phyloP scores from a whole-genome alignment of 2,888 invertebrate genomes.

The Trichogramma dendrolimi region DNA sequence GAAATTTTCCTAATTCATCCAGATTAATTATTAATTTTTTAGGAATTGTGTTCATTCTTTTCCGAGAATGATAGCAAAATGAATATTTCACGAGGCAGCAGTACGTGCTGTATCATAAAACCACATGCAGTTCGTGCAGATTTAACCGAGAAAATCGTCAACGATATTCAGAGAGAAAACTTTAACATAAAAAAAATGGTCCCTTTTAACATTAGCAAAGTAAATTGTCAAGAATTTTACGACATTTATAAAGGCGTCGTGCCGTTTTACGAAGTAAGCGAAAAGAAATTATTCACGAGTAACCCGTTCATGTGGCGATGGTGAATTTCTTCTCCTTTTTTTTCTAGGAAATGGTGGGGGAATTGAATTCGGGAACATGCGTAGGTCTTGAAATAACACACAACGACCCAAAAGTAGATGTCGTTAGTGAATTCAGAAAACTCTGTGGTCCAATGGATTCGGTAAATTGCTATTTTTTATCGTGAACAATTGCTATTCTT shows the following conservation, averaged over 20 bases:
- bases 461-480: slow-evolving; percentile 55
- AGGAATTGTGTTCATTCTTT: too few species aligned
- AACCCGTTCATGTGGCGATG: slow-evolving; percentile 2
- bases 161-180: slow-evolving; percentile 69
- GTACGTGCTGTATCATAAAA: slow-evolving; percentile 80
- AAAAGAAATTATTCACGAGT: slow-evolving; percentile 3
- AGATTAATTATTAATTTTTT: too few species aligned
- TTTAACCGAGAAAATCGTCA: slow-evolving; percentile 64
- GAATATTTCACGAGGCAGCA: too few species aligned
- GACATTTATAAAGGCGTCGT: slow-evolving; percentile 90
- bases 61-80: too few species aligned
- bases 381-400: slow-evolving; percentile 79
- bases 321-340: slow-evolving; percentile 2
- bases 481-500: slow-evolving; percentile 1
- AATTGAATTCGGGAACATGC: slow-evolving; percentile 79
- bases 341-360: slow-evolving; percentile 72
- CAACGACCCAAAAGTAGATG: slow-evolving; percentile 58
- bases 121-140: slow-evolving; percentile 82
- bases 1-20: too few species aligned
- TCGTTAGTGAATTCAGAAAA: slow-evolving; percentile 72
- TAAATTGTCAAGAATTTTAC: slow-evolving; percentile 85
- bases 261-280: slow-evolving; percentile 66
- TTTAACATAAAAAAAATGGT: slow-evolving; percentile 77
- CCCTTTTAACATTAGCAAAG: slow-evolving; percentile 72
- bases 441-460: slow-evolving; percentile 87